Evolutionary conservation across 2,888 invertebrate species (phyloP), one percentile per base, ranked within the genome.

Genomic region (Drosophila peninsularis): DNA sequence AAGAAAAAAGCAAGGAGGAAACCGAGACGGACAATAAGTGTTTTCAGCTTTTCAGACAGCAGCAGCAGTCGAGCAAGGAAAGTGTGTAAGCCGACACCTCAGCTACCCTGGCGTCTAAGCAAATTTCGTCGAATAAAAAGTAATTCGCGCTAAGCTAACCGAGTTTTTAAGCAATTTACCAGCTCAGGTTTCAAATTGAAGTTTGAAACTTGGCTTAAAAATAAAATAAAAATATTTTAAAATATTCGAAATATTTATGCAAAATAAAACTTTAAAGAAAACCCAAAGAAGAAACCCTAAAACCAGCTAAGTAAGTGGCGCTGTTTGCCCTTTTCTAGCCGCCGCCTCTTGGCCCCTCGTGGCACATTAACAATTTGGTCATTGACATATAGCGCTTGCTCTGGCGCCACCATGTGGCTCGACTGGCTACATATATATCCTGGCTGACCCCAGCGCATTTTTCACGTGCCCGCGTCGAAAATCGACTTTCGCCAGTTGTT

Each of bases 31-130:
- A 14, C 39, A 19, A 30, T 70, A 75, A 82, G 82, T 85, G 82
- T 79, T 85, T 79, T 75, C 63, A 53, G 69, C 64, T 79, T 85
- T 79, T 75, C 63, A 53, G 69, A 66, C 79, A 30, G 32, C 44
- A 30, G 32, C 44, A 11, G 49, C 34, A 62, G 60, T 36, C 67
- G 56, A 52, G 32, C 27, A 27, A 6, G 39, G 27, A 47, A 24
- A 36, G 24, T 34, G 7, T 37, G 57, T 60, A 54, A 69, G 54
- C n/a, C 54, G 54, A 61, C 34, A 69, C 60, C 47, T 30, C 30
- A 53, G 24, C 37, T 47, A 60, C 41, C 39, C 52, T 44, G 36
- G 36, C 21, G n/a, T 27, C 19, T 7, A 30, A 41, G 10, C 19
- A 1, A 19, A 30, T 47, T 47, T 17, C n/a, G 11, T 30, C 2